Evolutionary conservation across 2,113 vertebrate genomes (phyloP), one percentile per base, ranked within the genome.

Genomic region (Seriola aureovittata): DNA sequence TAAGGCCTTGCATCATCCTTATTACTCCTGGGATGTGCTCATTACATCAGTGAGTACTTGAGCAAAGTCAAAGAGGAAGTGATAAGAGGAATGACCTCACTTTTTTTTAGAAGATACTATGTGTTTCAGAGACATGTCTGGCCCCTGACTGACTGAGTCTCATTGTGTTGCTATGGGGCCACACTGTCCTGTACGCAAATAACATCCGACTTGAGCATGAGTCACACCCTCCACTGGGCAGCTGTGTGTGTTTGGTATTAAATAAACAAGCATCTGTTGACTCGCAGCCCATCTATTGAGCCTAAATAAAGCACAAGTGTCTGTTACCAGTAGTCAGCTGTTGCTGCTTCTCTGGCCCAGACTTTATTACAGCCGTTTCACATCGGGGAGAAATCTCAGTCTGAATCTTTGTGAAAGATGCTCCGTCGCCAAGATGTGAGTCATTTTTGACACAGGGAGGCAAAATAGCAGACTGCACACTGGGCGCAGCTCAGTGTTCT

Each of bases 231-330:
- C 84, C 77, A 54, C 48, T 44, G 29, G 60, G 74, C 83, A 92
- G 81, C 80, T 86, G 83, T 85, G 81, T 90, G 84, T 89, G 74
- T 77, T 71, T 57, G 66, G 60, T 46, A 77, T 84, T 88, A 82
- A 75, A 67, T 68, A 81, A 90, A 82, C 88, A 80, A 48, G 52
- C 69, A 70, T 87, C 38, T 93, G 90, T 91, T 91, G 84, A 90
- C 69, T 77, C 59, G 29, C 4, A 34, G 23, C 40, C 54, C 70
- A 16, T 89, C 78, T 55, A 12, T 8, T 67, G 46, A 76, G 74
- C 84, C 70, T 59, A 74, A 81, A 89, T 77, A 78, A 87, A 90
- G 69, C 80, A 25, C 0, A n/a, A 32, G 44, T 75, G 73, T 71
- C 84, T 79, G 84, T 78, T 75, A 17, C 68, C 74, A 62, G 57